Base-by-base conservation (phyloP, 2,888 invertebrate genomes). In the Melanargia galathea region DNA sequence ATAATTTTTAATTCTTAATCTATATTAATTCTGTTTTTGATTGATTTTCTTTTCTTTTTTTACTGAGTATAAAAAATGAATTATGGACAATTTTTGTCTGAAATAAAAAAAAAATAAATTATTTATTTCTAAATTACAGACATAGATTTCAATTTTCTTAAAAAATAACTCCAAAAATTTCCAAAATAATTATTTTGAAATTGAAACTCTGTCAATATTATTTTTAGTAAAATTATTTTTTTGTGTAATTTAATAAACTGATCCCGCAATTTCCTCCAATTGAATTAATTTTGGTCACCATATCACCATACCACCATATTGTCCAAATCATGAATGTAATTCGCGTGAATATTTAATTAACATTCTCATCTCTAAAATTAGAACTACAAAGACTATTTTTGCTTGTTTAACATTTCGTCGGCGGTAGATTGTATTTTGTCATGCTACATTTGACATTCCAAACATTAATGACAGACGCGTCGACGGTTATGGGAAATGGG, bases 401-500 rank as follows among this genome's bases (percentile, higher is more conserved):
- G 20, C 22, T 40, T 60, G 45, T 43, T 8, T 24, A 35, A 5
- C 3, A 30, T 8, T 24, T 13, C 10, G 8, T n/a, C 48, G 51
- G 20, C 38, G 18, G 59, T 52, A 65, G 45, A 60, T 24, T 43
- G 24, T 46, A 26, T 38, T 46, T 56, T 56, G 60, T 63, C 51
- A 56, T 49, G 49, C 40, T 56, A 65, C 62, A 70, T 73, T 73
- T 74, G 74, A 73, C 73, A 70, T 73, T 73, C 69, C 64, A 69
- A 71, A 74, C 73, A 74, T 73, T 73, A 72, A 73, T 67, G 71
- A 69, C 68, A 67, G 70, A 71, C 68, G 71, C 73, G 73, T 73
- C 75, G 75, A 70, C 75, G 74, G 70, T 65, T 74, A 70, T 71
- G 66, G 68, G 70, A 71, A 75, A 73, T 74, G 73, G 72, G 69